A percentile compares a stretch with the other conserved stretches of the same genome.
Evolutionary conservation across 2,797 vertebrate genomes (phyloP).

Genomic region (Phrynocephalus guinanensis): DNA sequence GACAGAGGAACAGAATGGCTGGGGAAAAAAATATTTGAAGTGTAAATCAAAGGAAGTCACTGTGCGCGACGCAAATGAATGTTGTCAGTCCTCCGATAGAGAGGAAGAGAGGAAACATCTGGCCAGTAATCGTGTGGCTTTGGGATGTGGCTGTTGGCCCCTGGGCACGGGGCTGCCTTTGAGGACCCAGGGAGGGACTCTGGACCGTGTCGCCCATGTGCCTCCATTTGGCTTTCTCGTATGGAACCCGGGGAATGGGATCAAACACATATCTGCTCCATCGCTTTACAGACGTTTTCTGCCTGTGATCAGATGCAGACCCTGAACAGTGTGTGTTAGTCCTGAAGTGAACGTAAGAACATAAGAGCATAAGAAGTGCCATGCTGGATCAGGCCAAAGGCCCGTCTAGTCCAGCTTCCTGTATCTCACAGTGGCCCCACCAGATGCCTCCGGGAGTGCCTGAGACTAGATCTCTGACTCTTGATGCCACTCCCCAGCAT

Average conservation of each 20-base stretch:
- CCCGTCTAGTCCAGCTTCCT: too few species aligned
- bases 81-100: constrained; percentile 35
- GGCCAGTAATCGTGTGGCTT: fast-evolving
- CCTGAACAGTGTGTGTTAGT: not conserved
- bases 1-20: constrained; percentile 33
- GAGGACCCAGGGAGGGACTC: not conserved
- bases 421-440: too few species aligned
- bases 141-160: not conserved
- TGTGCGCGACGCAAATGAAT: constrained; percentile 43
- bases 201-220: too few species aligned
- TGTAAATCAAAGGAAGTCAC: constrained; percentile 60
- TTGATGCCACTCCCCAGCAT: too few species aligned
- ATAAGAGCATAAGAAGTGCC: too few species aligned
- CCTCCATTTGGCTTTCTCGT: not conserved
- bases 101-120: not conserved
- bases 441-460: too few species aligned
- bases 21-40: constrained; percentile 40
- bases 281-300: not conserved
- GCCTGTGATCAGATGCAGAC: not conserved
- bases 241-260: not conserved
- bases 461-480: too few species aligned
- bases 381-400: too few species aligned
- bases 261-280: too few species aligned
- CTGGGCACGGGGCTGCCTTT: not conserved
- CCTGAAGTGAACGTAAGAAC: not conserved